Evolutionary conservation across 2,888 invertebrate genomes (phyloP), one percentile per base, ranked within the genome.

Genomic region (Maniola hyperantus): DNA sequence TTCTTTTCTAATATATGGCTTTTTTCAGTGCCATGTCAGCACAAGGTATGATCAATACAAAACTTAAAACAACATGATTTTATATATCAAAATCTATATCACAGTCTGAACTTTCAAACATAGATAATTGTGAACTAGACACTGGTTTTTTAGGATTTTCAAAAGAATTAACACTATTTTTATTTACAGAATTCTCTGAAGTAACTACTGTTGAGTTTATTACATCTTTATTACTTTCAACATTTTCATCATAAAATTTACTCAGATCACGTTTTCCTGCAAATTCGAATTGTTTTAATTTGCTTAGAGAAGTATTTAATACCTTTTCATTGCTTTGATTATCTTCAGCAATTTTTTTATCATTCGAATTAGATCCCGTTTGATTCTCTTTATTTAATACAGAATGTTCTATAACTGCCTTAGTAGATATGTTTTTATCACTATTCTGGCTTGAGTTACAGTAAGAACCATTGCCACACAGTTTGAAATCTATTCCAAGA

Each of bases 41-140:
- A n/a, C n/a, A n/a, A n/a, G n/a, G n/a, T n/a, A 57, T 57, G 13
- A 57, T 55, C 11, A 55, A 36, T 53, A 11, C 33, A n/a, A n/a
- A 48, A 8, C 4, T 18, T 26, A 26, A 13, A 51, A 6, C 34
- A 60, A 46, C 57, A 57, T 64, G 78, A 76, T 80, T 66, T 60
- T 79, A 91, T 72, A 93, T 83, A 79, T 93, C 90, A 76, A 93
- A 83, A 82, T 90, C 91, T 73, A 93, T 85, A 84, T 92, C 92
- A 87, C 91, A 91, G 78, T 93, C 91, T 51, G 88, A 85, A 77
- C 81, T 89, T 75, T 93, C 92, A 83, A 93, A 93, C 71, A 93
- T 90, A 50, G 92, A 92, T 77, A 87, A 81, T 79, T 92, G 92
- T 44, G 92, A 91, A 76, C 77, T 80, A 18, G 71, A 59, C 53